A percentile compares a stretch with the other conserved stretches of the same genome.
Evolutionary conservation across 1,140 invertebrate genomes (phyloP).

Genomic region (Pararge aegeria): DNA sequence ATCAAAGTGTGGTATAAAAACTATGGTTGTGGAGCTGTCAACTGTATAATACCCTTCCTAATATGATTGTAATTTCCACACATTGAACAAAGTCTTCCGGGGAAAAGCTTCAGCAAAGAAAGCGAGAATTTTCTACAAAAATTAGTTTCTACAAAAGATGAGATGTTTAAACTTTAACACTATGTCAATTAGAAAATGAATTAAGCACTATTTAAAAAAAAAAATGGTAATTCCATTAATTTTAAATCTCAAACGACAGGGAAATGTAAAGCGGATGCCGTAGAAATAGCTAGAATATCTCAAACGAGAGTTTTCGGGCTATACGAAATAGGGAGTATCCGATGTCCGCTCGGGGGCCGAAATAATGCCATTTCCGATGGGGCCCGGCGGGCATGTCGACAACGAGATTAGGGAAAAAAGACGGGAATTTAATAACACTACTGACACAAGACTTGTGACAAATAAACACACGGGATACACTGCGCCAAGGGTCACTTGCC

Average conservation of each 20-base stretch:
- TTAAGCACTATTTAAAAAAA: background rate
- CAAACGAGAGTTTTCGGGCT: slow-evolving; percentile 51
- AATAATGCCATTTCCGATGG: slow-evolving; percentile 77
- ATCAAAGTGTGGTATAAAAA: no score
- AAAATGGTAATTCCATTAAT: background rate
- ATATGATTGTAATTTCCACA: no score
- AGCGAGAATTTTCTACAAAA: no score
- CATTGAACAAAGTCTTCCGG: no score
- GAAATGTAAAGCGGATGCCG: slow-evolving; percentile 52
- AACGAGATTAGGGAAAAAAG: slow-evolving; percentile 71
- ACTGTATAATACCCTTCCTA: no score
- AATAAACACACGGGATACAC: slow-evolving; percentile 39
- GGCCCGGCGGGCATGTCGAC: slow-evolving; percentile 63
- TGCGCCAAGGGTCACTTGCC: background rate
- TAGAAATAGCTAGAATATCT: slow-evolving; percentile 56
- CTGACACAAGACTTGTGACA: slow-evolving; percentile 48
- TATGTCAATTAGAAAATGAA: background rate
- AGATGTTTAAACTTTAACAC: no score
- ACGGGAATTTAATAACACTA: slow-evolving; percentile 74
- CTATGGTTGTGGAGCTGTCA: no score
- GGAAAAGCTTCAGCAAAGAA: no score
- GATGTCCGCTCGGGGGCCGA: slow-evolving; percentile 65
- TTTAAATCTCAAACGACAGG: slow-evolving; percentile 36
- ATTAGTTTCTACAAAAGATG: no score
- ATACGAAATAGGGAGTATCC: slow-evolving; percentile 56